Base-by-base conservation (phyloP, 2,797 vertebrate species). In the Urosaurus nigricauda region DNA sequence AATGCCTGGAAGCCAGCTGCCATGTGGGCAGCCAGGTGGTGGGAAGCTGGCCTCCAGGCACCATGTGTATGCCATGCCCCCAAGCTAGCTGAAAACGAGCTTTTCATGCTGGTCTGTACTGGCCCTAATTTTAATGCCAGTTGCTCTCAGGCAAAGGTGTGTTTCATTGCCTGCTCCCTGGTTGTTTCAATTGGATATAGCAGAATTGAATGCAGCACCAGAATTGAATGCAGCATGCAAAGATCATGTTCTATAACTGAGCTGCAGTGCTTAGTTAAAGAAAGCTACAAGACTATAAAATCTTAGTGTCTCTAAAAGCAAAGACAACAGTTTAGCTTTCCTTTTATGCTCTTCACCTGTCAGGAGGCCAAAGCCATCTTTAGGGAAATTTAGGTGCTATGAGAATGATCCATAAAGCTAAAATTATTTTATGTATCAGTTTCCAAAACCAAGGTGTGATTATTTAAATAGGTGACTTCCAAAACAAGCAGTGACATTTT, bases 401-500 rank as follows among this genome's bases (percentile, higher is more conserved):
- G 37, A 17, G 37, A 60, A 32, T 43, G 29, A 12, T 75, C 40
- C 19, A n/a, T 21, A 8, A 70, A 35, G 4, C 17, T 12, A 77
- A 43, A 47, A 43, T 3, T 24, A 43, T 9, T 75, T 53, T 75
- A 75, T 11, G 19, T 75, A 40, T 13, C 43, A 32, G 16, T 24
- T 2, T 70, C 43, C 47, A 86, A 79, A 86, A 47, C 29, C 68
- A 70, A 51, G 24, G 0, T 1, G 13, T 19, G 35, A 35, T 35
- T 43, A 29, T 40, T 47, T 40, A 85, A 4, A 21, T 21, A 71
- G 32, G 1, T 86, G 26, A 68, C 24, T 83, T n/a, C 32, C 17
- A 3, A 9, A 58, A 6, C 1, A 40, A 2, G 0, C 40, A 24
- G 14, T 35, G 8, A 47, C 26, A 19, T 26, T 5, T 83, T 47